phyloP scores from a whole-genome alignment of 2,888 invertebrate genomes.

The Caenorhabditis panamensis region DNA sequence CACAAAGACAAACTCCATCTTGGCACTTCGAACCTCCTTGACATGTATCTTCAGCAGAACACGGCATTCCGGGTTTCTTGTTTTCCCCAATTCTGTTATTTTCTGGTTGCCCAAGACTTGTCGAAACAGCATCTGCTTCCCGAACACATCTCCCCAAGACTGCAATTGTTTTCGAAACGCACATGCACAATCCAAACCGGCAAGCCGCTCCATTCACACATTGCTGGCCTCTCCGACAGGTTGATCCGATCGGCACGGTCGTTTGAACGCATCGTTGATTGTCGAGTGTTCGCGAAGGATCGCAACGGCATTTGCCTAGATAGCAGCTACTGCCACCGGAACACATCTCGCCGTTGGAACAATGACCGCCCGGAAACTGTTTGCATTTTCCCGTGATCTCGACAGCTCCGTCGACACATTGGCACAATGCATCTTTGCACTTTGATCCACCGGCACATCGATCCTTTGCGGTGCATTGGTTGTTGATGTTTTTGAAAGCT shows the following conservation, averaged over 20 bases:
- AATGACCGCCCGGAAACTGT: conserved; percentile 65
- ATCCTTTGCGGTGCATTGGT: conserved; percentile 70
- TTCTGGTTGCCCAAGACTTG: conserved; percentile 15
- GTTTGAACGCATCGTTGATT: conserved; percentile 66
- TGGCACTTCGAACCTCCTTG: conserved; percentile 71
- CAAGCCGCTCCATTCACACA: conserved; percentile 76
- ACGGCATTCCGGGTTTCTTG: conserved; percentile 65
- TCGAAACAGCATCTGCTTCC: conserved; percentile 36
- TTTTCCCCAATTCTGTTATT: conserved; percentile 34
- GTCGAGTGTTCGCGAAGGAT: conserved; percentile 51
- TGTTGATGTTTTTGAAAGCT: conserved; percentile 71
- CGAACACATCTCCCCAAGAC: conserved; percentile 69
- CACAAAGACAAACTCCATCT: conserved; percentile 70
- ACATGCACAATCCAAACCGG: conserved; percentile 77
- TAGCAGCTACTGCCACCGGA: conserved; percentile 75
- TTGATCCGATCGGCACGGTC: conserved; percentile 71
- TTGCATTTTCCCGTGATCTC: conserved; percentile 68
- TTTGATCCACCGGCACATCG: conserved; percentile 77
- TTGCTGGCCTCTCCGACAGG: conserved; percentile 74
- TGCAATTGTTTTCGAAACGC: conserved; percentile 66
- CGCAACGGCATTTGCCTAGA: conserved; percentile 77
- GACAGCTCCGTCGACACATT: conserved; percentile 75
- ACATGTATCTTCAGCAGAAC: conserved; percentile 65
- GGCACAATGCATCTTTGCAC: conserved; percentile 74
- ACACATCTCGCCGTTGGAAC: conserved; percentile 77